A percentile compares a stretch with the other conserved stretches of the same genome.
These are phyloP conservation scores for Emydura subglobosa DNA, from an alignment of 2,113 vertebrate genomes.

Conservation along the genomic window DNA sequence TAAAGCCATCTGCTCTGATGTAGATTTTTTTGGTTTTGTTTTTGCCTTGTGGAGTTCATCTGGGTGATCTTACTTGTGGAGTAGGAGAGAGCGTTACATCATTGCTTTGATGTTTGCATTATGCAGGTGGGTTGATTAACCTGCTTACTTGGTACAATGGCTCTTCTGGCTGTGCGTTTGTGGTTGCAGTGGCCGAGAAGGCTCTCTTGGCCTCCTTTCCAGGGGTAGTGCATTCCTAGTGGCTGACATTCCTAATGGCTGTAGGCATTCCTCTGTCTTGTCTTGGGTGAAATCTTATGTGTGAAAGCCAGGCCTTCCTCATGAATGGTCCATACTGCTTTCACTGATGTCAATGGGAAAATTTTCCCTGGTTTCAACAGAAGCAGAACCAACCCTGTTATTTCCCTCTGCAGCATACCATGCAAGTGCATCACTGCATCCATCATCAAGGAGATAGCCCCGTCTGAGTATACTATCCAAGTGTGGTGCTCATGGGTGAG, in stretches of 20 bases:
- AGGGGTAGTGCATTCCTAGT: neutral
- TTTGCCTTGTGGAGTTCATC: neutral
- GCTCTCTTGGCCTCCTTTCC: neutral
- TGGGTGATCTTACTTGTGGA: neutral
- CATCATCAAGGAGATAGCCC: neutral
- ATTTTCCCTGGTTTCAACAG: neutral
- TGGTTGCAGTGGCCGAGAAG: neutral
- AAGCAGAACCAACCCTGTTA: neutral
- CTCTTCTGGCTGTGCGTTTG: neutral
- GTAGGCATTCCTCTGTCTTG: neutral
- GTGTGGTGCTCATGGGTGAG: neutral
- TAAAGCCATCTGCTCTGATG: neutral
- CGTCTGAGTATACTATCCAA: neutral
- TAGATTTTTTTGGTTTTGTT: neutral
- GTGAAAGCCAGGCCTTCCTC: neutral
- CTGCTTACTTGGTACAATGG: rapidly evolving
- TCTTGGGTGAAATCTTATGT: neutral
- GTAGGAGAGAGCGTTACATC: neutral
- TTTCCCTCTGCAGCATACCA: neutral
- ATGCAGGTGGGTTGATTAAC: neutral
- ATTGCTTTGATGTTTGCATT: neutral
- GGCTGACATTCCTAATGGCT: neutral
- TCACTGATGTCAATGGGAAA: neutral
- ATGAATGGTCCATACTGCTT: neutral
- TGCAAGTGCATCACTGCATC: neutral